A percentile compares a stretch with the other conserved stretches of the same genome.
phyloP scores from a whole-genome alignment of 30 jellyfish, hydroid and myxozoan species.

The Aurelia sp. region DNA sequence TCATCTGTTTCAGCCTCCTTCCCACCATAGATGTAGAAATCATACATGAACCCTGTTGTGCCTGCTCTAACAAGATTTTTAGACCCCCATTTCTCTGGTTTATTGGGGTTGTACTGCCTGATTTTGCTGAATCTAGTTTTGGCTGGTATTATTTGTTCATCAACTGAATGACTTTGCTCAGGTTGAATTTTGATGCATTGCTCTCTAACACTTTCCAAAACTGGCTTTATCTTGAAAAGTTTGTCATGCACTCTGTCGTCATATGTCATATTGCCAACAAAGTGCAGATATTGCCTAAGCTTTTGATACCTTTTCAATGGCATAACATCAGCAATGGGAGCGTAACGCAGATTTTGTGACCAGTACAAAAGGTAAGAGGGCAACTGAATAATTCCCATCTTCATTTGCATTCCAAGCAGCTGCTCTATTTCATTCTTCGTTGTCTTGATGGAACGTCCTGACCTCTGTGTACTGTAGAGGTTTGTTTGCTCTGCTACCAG shows the following conservation, averaged over 20 bases:
- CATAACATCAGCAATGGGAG: constrained; percentile 61
- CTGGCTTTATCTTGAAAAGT: constrained; percentile 23
- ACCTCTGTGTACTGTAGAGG: constrained; percentile 44
- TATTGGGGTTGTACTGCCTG: no score
- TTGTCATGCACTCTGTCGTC: constrained; percentile 8
- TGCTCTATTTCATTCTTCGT: constrained; percentile 35
- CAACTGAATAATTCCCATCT: constrained; percentile 25
- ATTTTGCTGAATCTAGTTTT: no score
- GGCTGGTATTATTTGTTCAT: no score
- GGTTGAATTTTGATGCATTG: constrained; percentile 19
- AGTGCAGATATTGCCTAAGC: constrained; percentile 16
- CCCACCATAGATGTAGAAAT: no score
- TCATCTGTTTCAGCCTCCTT: no score
- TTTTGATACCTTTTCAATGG: constrained; percentile 28
- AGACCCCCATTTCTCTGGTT: no score
- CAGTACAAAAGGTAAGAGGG: constrained; percentile 38
- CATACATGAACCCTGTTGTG: no score
- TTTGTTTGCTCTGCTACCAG: constrained; percentile 43
- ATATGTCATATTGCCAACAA: no score
- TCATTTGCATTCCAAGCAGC: constrained; percentile 42
- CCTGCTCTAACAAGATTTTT: no score
- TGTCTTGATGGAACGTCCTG: constrained; percentile 28
- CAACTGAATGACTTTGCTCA: no score
- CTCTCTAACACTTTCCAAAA: constrained; percentile 26
- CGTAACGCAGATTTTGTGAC: constrained; percentile 27